phyloP scores from a whole-genome alignment of 2,888 invertebrate genomes.

The Drosophila pegasa region DNA sequence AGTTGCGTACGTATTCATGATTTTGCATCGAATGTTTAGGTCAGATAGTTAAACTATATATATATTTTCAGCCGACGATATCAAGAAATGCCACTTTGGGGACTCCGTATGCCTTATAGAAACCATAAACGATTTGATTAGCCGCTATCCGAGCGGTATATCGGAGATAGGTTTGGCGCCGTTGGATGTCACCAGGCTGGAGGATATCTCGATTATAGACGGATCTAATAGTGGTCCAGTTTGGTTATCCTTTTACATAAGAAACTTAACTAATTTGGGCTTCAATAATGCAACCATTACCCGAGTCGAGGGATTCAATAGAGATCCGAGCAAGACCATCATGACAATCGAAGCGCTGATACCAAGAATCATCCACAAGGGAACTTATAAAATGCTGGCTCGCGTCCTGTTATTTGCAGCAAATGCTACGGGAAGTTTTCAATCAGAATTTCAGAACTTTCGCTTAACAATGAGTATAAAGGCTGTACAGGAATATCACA shows the following conservation, averaged over 20 bases:
- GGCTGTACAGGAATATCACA: constrained; percentile 45
- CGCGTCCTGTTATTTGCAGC: constrained; percentile 33
- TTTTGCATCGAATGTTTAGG: background rate
- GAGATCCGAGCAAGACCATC: constrained; percentile 51
- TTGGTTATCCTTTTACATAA: constrained; percentile 40
- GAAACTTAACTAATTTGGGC: constrained; percentile 40
- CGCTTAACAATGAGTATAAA: constrained; percentile 45
- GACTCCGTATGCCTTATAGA: constrained; percentile 41
- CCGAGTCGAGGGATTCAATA: constrained; percentile 57
- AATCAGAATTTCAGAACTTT: constrained; percentile 57
- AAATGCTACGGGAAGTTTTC: constrained; percentile 55
- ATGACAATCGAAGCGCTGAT: constrained; percentile 48
- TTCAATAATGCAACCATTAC: constrained; percentile 58
- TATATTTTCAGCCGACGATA: constrained; percentile 42
- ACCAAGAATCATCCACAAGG: constrained; percentile 45
- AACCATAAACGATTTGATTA: constrained; percentile 50
- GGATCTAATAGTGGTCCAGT: constrained; percentile 16
- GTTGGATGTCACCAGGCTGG: constrained; percentile 26
- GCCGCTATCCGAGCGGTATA: constrained; percentile 48
- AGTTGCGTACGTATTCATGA: constrained; percentile 34
- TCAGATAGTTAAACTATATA: background rate
- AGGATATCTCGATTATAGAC: constrained; percentile 14
- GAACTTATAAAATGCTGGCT: constrained; percentile 42
- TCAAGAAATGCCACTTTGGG: constrained; percentile 58
- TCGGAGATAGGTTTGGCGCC: constrained; percentile 53